Conservation (phyloP, 2,113 vertebrate species). For the Sardina pilchardus region DNA sequence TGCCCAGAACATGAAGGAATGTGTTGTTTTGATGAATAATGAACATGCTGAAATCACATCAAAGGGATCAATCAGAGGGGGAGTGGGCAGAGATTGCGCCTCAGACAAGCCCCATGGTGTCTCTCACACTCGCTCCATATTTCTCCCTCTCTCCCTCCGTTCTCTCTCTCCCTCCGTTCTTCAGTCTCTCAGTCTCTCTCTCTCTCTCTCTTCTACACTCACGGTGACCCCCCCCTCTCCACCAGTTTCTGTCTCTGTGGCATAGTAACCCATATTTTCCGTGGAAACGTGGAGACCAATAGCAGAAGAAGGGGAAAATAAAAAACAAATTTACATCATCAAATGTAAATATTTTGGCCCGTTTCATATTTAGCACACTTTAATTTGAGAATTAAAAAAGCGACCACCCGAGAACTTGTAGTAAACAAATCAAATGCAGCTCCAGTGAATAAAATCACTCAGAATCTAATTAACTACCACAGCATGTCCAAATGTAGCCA, state of each 20-base stretch:
- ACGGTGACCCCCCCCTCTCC: background rate
- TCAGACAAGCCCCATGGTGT: slow-evolving; percentile 24
- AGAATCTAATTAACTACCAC: slow-evolving; percentile 6
- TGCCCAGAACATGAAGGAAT: slow-evolving; percentile 38
- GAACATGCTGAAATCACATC: slow-evolving; percentile 42
- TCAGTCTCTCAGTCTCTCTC: background rate
- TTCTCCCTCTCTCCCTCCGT: background rate
- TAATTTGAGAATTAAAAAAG: background rate
- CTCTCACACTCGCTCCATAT: background rate
- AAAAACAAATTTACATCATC: slow-evolving; percentile 17
- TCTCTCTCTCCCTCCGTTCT: background rate
- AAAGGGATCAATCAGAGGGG: slow-evolving; percentile 41
- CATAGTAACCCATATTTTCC: slow-evolving; percentile 33
- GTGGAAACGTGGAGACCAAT: background rate
- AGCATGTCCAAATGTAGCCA: slow-evolving; percentile 7
- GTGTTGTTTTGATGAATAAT: slow-evolving; percentile 51
- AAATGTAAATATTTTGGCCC: slow-evolving; percentile 13
- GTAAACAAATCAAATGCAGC: slow-evolving; percentile 17
- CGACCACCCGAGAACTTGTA: background rate
- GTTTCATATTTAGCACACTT: background rate
- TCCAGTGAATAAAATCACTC: slow-evolving; percentile 14
- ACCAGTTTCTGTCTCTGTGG: background rate
- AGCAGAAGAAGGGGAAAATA: background rate
- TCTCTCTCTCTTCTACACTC: background rate
- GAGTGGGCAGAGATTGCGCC: slow-evolving; percentile 20